A percentile compares a stretch with the other conserved stretches of the same genome.
phyloP scores from a whole-genome alignment of 2,888 invertebrate species.

The Anthrax anthrax region DNA sequence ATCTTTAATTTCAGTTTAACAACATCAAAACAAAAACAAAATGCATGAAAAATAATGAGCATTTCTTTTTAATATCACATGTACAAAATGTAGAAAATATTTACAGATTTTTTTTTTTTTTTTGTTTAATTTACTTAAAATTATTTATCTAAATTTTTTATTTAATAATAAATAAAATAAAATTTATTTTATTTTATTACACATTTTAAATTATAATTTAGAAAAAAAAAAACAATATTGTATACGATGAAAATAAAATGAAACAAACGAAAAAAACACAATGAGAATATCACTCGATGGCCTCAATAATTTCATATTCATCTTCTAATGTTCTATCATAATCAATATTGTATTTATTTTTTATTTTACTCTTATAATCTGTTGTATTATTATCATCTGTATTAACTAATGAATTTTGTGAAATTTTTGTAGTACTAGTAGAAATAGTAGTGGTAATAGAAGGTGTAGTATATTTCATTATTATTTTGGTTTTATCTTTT shows the following conservation, averaged over 20 bases:
- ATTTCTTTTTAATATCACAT: neutral
- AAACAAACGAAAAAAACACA: neutral
- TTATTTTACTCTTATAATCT: constrained; percentile 33
- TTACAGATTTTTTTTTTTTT: neutral
- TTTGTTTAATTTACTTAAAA: neutral
- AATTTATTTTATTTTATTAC: too few species aligned
- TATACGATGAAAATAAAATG: too few species aligned
- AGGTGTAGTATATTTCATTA: neutral
- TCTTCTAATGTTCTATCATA: constrained; percentile 34
- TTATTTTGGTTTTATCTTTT: constrained; percentile 10
- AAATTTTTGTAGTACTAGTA: neutral
- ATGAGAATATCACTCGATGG: constrained; percentile 23
- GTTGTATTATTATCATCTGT: constrained; percentile 18
- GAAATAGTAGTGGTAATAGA: neutral
- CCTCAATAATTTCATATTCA: constrained; percentile 36
- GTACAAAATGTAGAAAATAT: neutral
- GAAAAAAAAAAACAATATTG: too few species aligned
- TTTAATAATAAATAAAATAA: neutral
- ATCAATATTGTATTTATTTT: constrained; percentile 35
- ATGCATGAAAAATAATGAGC: too few species aligned
- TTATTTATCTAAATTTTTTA: too few species aligned
- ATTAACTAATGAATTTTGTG: neutral
- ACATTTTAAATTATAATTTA: too few species aligned
- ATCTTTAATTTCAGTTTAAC: too few species aligned
- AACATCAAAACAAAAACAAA: too few species aligned